phyloP scores from a whole-genome alignment of 2,113 vertebrate species.

The Clupea harengus region DNA sequence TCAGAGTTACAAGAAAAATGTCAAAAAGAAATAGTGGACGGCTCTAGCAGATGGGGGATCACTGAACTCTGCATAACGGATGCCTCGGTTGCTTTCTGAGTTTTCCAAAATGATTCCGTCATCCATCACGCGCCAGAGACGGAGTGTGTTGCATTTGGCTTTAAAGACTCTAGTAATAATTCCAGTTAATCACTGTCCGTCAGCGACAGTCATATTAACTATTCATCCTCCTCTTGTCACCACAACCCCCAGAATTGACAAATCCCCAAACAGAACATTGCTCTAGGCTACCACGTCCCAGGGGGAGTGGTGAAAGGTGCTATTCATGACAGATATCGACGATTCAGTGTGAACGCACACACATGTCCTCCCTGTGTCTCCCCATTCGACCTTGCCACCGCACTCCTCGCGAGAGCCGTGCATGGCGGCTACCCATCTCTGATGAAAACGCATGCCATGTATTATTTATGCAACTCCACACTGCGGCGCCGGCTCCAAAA shows the following conservation, averaged over 20 bases:
- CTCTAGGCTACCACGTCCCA: constrained; percentile 14
- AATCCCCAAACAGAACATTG: constrained; percentile 35
- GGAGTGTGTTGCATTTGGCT: constrained; percentile 38
- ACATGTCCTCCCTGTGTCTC: neutral
- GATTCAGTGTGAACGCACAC: constrained; percentile 7
- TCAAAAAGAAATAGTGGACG: constrained; percentile 31
- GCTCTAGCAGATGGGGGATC: constrained; percentile 36
- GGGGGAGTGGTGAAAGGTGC: neutral
- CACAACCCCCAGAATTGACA: constrained; percentile 33
- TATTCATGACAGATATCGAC: constrained; percentile 18
- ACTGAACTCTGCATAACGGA: constrained; percentile 37
- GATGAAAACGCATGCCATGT: constrained; percentile 50
- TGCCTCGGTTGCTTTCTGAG: constrained; percentile 38
- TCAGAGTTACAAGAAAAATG: constrained; percentile 43
- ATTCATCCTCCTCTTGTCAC: constrained; percentile 42
- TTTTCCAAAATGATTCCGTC: constrained; percentile 24
- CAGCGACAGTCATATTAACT: constrained; percentile 40
- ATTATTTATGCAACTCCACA: constrained; percentile 57
- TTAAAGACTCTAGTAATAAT: constrained; percentile 45
- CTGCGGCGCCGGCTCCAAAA: constrained; percentile 41
- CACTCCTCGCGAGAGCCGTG: neutral
- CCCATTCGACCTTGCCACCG: constrained; percentile 21
- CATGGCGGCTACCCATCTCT: constrained; percentile 8
- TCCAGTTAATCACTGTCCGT: constrained; percentile 54
- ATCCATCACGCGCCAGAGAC: constrained; percentile 43